These are phyloP conservation scores for Acridotheres tristis DNA, from an alignment of 2,797 vertebrate genomes.

Conservation along the genomic window DNA sequence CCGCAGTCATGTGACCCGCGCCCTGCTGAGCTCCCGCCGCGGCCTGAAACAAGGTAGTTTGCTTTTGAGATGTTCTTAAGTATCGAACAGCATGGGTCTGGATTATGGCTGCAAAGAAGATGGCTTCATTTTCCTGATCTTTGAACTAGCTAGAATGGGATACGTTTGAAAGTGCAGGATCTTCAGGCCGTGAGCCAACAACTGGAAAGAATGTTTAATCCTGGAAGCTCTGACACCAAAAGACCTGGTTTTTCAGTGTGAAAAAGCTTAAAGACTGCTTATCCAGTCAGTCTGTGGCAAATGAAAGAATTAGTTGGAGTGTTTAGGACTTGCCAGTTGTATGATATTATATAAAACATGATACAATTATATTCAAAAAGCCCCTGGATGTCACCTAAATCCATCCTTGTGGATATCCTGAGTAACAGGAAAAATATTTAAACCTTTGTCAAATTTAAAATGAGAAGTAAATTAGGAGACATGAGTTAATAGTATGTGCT, in stretches of 20 bases:
- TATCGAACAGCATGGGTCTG: slow-evolving; percentile 61
- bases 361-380: background rate
- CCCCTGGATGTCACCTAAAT: background rate
- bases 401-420: background rate
- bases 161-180: slow-evolving; percentile 56
- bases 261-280: background rate
- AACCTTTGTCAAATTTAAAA: background rate
- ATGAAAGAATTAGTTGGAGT: background rate
- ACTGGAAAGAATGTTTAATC: slow-evolving; percentile 59
- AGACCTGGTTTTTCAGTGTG: background rate
- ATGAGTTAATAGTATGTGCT: background rate
- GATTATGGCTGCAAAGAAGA: slow-evolving; percentile 70
- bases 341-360: background rate
- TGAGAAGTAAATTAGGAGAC: background rate
- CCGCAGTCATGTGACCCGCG: slow-evolving; percentile 25
- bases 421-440: background rate
- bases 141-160: slow-evolving; percentile 50
- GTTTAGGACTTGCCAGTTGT: background rate
- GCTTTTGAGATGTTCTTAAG: slow-evolving; percentile 67
- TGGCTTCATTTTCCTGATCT: slow-evolving; percentile 72
- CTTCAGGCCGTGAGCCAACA: slow-evolving; percentile 41
- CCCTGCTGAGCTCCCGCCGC: slow-evolving; percentile 38
- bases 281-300: background rate
- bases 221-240: slow-evolving; percentile 42
- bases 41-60: slow-evolving; percentile 68